Conservation (phyloP, 1,140 invertebrate species). For the Cherax destructor region DNA sequence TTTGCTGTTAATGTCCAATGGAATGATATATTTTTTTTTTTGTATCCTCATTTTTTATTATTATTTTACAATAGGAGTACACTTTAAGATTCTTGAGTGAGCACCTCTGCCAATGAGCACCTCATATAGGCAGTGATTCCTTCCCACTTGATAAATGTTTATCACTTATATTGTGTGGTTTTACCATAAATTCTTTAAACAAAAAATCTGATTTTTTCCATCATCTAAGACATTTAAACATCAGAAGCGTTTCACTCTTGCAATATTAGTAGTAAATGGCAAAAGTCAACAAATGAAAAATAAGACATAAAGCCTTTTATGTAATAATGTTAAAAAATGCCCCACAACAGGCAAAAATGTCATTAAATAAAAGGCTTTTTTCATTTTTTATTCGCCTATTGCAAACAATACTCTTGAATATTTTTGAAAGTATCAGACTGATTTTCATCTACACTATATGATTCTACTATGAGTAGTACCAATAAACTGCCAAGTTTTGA, state of each 20-base stretch:
- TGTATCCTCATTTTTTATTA: neutral
- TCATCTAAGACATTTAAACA: neutral
- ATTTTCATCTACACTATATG: neutral
- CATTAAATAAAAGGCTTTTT: no score
- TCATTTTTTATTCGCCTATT: no score
- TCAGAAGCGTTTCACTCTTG: neutral
- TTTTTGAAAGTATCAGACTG: neutral
- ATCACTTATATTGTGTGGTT: neutral
- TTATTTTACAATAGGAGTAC: neutral
- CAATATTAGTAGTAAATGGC: no score
- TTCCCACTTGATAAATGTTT: no score
- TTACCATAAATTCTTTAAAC: neutral
- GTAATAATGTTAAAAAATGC: no score
- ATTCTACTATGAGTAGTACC: neutral
- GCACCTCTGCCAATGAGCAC: neutral
- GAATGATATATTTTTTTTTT: conserved; percentile 58
- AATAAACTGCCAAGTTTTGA: neutral
- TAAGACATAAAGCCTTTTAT: no score
- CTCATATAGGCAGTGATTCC: neutral
- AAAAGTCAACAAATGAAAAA: no score
- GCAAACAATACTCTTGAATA: no score
- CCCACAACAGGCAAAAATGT: no score
- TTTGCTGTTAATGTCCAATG: conserved; percentile 47
- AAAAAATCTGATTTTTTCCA: neutral
- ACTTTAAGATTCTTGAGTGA: neutral